A percentile compares a stretch with the other conserved stretches of the same genome.
These are phyloP conservation scores for Petrolisthes cinctipes DNA, from an alignment of 2,888 invertebrate genomes.

Conservation along the genomic window DNA sequence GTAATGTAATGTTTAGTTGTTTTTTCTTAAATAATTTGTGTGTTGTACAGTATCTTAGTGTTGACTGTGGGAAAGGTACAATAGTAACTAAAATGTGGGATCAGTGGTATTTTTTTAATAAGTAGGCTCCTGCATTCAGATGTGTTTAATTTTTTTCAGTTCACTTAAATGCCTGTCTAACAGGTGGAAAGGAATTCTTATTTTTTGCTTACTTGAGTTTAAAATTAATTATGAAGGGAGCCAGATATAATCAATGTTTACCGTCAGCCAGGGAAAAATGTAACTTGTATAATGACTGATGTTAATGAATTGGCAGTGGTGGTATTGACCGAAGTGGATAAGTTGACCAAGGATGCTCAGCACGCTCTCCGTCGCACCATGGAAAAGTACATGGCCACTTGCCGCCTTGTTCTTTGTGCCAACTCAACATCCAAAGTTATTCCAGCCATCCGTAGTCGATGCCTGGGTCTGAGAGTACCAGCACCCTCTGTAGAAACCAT, in stretches of 20 bases:
- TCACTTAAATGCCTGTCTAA: neutral
- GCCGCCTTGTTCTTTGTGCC: constrained; percentile 92
- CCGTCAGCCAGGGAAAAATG: no score
- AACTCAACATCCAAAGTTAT: constrained; percentile 93
- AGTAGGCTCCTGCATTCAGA: no score
- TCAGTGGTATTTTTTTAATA: no score
- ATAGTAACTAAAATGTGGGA: no score
- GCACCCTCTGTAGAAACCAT: constrained; percentile 88
- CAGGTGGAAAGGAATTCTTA: neutral
- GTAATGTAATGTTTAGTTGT: no score
- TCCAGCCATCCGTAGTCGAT: constrained; percentile 96
- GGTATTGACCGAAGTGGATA: constrained; percentile 93
- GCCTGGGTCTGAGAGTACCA: constrained; percentile 90
- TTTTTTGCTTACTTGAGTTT: neutral
- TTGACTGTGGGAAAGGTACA: no score
- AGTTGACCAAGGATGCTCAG: constrained; percentile 95
- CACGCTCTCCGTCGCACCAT: constrained; percentile 97
- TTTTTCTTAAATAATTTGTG: no score
- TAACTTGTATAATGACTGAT: no score
- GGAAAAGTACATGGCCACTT: constrained; percentile 98
- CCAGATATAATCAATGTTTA: no score
- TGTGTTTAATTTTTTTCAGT: no score
- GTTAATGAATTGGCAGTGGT: constrained; percentile 78
- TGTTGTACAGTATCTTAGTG: no score
- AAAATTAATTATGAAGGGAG: neutral